phyloP scores from a whole-genome alignment of 2,888 invertebrate genomes.

The Coenonympha glycerion region DNA sequence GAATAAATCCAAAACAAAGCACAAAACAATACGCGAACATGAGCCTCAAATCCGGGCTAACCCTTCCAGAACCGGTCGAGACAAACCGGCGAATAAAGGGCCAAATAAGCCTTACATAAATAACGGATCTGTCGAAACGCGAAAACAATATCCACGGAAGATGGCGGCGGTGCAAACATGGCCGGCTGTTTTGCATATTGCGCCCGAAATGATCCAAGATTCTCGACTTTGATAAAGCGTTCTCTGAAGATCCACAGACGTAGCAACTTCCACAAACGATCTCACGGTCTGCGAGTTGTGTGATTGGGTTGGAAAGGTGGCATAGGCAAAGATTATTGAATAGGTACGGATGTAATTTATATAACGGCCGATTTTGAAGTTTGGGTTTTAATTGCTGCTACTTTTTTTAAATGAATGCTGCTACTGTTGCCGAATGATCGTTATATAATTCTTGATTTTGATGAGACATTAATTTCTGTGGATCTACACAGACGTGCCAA shows the following conservation, averaged over 20 bases:
- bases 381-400: no score
- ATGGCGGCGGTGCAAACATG: conserved; percentile 46
- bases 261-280: not conserved
- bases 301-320: no score
- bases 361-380: no score
- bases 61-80: conserved; percentile 41
- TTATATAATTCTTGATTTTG: no score
- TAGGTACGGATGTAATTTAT: no score
- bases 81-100: conserved; percentile 44
- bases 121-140: conserved; percentile 65
- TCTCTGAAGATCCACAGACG: not conserved
- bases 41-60: conserved; percentile 37
- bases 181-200: conserved; percentile 45
- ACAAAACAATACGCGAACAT: conserved; percentile 21
- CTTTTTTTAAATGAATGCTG: no score
- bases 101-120: conserved; percentile 62
- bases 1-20: conserved; percentile 13
- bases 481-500: no score
- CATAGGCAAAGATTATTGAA: no score
- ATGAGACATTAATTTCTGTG: no score
- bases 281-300: no score
- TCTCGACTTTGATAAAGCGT: conserved; percentile 5
- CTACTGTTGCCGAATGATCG: no score
- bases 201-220: conserved; percentile 14
- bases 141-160: conserved; percentile 66